These are phyloP conservation scores for Rhizomys pruinosus DNA, from an alignment of 2,113 vertebrate species.

Conservation along the genomic window DNA sequence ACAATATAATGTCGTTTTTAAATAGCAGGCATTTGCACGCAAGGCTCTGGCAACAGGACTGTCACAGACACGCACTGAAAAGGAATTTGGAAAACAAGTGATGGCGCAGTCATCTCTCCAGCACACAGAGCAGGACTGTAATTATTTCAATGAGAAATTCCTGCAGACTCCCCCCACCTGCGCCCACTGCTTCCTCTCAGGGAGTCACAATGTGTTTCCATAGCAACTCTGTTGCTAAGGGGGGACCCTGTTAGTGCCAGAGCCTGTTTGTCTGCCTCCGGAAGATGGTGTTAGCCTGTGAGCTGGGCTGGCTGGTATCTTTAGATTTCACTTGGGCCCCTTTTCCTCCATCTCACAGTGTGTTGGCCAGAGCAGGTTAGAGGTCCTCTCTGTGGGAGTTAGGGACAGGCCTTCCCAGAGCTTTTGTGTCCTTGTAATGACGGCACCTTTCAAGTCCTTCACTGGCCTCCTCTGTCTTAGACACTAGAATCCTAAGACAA, in stretches of 20 bases:
- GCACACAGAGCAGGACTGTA: constrained; percentile 58
- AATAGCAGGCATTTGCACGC: constrained; percentile 35
- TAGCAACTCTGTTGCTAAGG: constrained; percentile 85
- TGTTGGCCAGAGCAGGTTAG: constrained; percentile 28
- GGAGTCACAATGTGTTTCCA: constrained; percentile 83
- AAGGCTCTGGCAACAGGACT: not conserved
- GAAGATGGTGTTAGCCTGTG: constrained; percentile 76
- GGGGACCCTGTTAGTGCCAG: constrained; percentile 79
- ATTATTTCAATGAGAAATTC: constrained; percentile 73
- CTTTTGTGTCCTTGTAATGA: not conserved
- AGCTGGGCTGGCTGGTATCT: constrained; percentile 52
- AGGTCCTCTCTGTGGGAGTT: not conserved
- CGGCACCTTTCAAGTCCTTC: not conserved
- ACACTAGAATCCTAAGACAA: not conserved
- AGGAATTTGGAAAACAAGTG: not conserved
- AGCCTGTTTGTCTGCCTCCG: constrained; percentile 69
- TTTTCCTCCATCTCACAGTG: constrained; percentile 38
- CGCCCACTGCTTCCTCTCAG: constrained; percentile 60
- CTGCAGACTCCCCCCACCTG: constrained; percentile 67
- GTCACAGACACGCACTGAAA: constrained; percentile 34
- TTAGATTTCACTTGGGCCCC: constrained; percentile 51
- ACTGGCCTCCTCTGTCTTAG: not conserved
- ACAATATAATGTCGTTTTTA: constrained; percentile 34
- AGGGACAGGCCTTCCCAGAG: not conserved
- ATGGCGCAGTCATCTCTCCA: constrained; percentile 54